Evolutionary conservation across 2,113 vertebrate species (phyloP).

Genomic region (Balaeniceps rex): DNA sequence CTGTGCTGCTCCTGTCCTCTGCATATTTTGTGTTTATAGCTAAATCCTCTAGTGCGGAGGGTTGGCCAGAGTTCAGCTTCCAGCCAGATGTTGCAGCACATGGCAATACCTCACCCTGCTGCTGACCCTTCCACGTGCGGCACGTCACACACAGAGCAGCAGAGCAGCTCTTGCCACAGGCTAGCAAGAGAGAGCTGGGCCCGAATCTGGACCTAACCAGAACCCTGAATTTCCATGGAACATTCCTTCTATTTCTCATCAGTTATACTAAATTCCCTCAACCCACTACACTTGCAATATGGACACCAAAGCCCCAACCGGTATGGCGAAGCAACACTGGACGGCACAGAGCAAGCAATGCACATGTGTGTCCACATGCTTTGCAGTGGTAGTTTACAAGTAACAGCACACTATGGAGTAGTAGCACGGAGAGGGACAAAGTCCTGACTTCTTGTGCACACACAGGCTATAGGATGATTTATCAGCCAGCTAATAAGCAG

Average conservation of each 20-base stretch:
- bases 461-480: background rate
- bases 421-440: background rate
- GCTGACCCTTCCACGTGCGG: background rate
- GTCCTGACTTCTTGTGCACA: background rate
- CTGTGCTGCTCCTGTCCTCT: background rate
- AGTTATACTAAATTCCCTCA: background rate
- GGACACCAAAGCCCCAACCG: background rate
- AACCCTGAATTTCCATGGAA: background rate
- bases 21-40: background rate
- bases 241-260: background rate
- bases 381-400: background rate
- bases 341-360: background rate
- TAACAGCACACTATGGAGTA: background rate
- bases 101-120: background rate
- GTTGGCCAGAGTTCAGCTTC: conserved; percentile 31
- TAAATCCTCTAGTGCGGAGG: conserved; percentile 1
- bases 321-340: background rate
- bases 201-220: background rate
- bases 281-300: background rate
- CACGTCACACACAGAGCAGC: background rate
- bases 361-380: background rate
- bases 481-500: background rate
- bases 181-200: background rate
- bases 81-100: conserved; percentile 51
- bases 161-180: background rate